Base-by-base conservation (phyloP, 2,797 vertebrate species). In the Halcyon smyrnensis region DNA sequence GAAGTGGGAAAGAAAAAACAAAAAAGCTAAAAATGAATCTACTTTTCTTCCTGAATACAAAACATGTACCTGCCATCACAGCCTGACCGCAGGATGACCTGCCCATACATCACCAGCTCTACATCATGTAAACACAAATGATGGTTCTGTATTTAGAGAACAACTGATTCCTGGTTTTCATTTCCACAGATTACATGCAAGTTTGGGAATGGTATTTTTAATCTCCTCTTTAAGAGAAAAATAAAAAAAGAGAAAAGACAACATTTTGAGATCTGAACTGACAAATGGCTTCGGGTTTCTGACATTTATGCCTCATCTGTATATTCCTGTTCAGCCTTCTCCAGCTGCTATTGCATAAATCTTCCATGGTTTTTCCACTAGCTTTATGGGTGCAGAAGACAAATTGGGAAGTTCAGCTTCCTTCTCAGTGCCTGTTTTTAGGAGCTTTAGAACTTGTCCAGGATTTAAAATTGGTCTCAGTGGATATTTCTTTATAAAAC, bases 211-310 rank as follows among this genome's bases (percentile, higher is more conserved):
- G 18, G 19, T 93, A 57, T 68, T 85, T 93, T 93, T 86, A 63
- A 70, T 93, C 64, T 71, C 91, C 51, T 94, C 62, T 87, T 86
- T 62, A 75, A 93, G 89, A 82, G 34, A 87, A 75, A 67, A 69
- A 54, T 23, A 43, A 36, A 53, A 16, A 39, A 6, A 83, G 15
- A 65, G 24, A 62, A 84, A 88, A 76, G 68, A 81, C 74, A 96
- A 50, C 68, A 69, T 97, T 97, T 93, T 87, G 75, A 96, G 65
- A 92, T 78, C 39, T 73, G 76, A 96, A 45, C 36, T 90, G 92
- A 95, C 87, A 96, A 70, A 67, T 63, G 46, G 45, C 88, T 84
- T 88, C 70, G 87, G 30, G 25, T 97, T 95, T 94, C 77, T 92
- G 84, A 89, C 78, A 84, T 95, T 91, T 67, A 46, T 88, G 65